Conservation (phyloP, 1,140 invertebrate genomes). For the Drosophila ficusphila region DNA sequence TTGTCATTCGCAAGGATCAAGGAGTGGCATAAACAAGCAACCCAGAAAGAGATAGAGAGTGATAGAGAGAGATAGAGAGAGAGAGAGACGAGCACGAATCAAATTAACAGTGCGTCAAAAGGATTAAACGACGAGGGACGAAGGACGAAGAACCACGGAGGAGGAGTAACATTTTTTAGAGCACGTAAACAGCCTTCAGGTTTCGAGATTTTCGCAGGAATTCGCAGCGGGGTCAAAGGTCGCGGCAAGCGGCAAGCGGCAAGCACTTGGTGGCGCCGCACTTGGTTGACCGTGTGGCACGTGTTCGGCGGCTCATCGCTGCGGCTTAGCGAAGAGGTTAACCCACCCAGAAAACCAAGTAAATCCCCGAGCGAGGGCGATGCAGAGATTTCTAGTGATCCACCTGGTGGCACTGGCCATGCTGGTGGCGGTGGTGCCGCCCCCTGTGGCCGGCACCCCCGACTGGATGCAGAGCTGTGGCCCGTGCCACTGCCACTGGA, state of each 20-base stretch:
- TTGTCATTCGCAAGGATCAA: slow-evolving; percentile 37
- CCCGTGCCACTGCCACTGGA: slow-evolving; percentile 91
- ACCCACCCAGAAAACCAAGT: not conserved
- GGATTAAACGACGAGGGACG: slow-evolving; percentile 30
- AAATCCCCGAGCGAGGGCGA: too few species aligned
- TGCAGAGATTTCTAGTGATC: too few species aligned
- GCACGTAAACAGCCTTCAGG: slow-evolving; percentile 38
- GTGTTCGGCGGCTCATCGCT: slow-evolving; percentile 9
- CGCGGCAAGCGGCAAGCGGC: not conserved
- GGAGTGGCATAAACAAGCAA: not conserved
- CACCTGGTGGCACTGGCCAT: slow-evolving; percentile 1
- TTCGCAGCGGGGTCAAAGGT: not conserved
- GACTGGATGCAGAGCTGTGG: slow-evolving; percentile 86
- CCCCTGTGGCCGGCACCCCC: slow-evolving; percentile 50
- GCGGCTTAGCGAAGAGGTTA: slow-evolving; percentile 19
- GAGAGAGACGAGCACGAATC: slow-evolving; percentile 22
- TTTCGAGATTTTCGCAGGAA: too few species aligned
- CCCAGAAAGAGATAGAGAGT: too few species aligned
- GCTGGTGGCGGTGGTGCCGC: slow-evolving; percentile 11
- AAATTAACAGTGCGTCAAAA: slow-evolving; percentile 64
- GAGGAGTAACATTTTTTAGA: slow-evolving; percentile 6
- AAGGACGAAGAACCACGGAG: not conserved
- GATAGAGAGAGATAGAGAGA: not conserved
- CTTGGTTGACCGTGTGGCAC: not conserved
- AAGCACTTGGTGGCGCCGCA: too few species aligned